Conservation (phyloP, 53 echinoderm and acorn worm species). For the Patiria pectinifera region DNA sequence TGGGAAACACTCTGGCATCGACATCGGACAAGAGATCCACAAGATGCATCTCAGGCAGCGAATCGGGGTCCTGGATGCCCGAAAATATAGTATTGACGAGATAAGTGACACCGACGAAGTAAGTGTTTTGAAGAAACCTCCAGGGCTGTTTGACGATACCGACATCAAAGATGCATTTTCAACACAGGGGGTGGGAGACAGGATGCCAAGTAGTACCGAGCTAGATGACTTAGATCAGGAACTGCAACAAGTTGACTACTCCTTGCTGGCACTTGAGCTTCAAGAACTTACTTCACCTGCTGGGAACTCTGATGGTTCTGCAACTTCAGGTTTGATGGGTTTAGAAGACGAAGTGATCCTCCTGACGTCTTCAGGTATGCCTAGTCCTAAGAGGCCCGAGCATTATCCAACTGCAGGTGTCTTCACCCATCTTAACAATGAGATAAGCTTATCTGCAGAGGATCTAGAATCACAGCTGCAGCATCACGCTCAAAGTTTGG, state of each 20-base stretch:
- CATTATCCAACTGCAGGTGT: no score
- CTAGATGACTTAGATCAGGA: neutral
- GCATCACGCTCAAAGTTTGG: neutral
- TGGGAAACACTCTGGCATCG: neutral
- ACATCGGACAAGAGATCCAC: slow-evolving; percentile 30
- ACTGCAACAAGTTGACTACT: neutral
- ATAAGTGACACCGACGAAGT: neutral
- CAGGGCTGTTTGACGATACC: neutral
- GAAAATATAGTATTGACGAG: neutral
- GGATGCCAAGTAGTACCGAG: no score
- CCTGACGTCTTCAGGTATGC: neutral
- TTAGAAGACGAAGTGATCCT: neutral
- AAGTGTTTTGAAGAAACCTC: neutral
- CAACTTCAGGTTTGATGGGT: neutral
- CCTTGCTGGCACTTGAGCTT: no score
- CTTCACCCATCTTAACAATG: neutral
- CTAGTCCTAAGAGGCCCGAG: neutral
- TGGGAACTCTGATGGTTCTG: neutral
- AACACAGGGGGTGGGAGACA: neutral
- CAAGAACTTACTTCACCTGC: no score
- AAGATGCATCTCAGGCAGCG: slow-evolving; percentile 25
- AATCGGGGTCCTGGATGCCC: neutral
- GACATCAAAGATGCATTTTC: neutral
- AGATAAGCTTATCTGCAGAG: neutral
- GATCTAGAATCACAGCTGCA: slow-evolving; percentile 2